Base-by-base conservation (phyloP, 2,888 invertebrate genomes). In the Lysandra coridon region DNA sequence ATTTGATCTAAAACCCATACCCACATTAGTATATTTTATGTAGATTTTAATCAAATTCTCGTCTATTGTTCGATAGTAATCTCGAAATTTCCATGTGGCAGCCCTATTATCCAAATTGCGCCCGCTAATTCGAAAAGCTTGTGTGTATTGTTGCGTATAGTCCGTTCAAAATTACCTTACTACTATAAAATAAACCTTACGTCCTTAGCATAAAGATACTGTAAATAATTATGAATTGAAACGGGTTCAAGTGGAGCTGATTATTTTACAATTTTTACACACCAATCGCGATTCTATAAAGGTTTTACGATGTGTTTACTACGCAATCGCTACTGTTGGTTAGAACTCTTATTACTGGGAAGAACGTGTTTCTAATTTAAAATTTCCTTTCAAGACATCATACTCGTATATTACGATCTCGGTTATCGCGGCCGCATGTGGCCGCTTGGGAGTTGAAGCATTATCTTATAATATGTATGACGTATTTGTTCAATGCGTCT, bases 121-220 rank as follows among this genome's bases (percentile, higher is more conserved):
- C 84, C 85, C 85, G 87, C 85, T 88, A 87, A 89, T 91, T 91
- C 88, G 86, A 89, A 88, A 89, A 87, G 84, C 83, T 86, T 84
- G 84, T 87, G 84, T 82, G 86, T 84, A 69, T 69, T 69, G 69
- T 69, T 69, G 37, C 69, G 69, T 69, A 33, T 53, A 53, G 53
- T 3, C 53, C 53, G 57, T 57, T 17, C 17, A 4, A 57, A 17
- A 57, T 17, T 57, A 17, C 17, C 17, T 57, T 57, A 57, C 3
- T 17, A 57, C 57, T 3, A 57, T 57, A 57, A 57, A 57, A 57
- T 17, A 57, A 57, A 57, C 57, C 57, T 57, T 57, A 57, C 3
- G 57, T 57, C 4, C 17, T 57, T 4, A 57, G 17, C 1, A 57
- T 57, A 4, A 17, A 57, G 57, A 57, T 57, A 4, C 14, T 57